phyloP scores from a whole-genome alignment of 1,140 invertebrate genomes.

The Calliopsis andreniformis region DNA sequence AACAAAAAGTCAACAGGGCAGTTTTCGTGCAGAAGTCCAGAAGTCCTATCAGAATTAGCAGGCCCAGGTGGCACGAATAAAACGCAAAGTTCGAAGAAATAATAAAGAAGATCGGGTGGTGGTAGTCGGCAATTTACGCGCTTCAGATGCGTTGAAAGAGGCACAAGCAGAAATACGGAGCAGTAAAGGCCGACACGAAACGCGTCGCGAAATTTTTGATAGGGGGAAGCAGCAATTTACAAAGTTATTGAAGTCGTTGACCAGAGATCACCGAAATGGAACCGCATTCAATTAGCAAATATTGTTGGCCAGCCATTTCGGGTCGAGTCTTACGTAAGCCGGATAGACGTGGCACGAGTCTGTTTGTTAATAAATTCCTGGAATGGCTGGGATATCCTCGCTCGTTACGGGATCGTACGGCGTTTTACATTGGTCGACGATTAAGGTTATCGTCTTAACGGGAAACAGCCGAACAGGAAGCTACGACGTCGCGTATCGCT shows the following conservation, averaged over 20 bases:
- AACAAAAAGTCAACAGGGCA: too few relatives aligned
- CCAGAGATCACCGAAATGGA: conserved; percentile 51
- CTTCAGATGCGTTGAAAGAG: background rate
- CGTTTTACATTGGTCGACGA: conserved; percentile 54
- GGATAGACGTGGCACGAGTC: conserved; percentile 11
- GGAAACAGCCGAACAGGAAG: conserved; percentile 65
- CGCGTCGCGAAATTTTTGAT: conserved; percentile 11
- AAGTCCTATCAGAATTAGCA: background rate
- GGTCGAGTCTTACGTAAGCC: conserved; percentile 57
- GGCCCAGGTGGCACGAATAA: background rate
- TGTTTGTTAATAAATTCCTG: conserved; percentile 29
- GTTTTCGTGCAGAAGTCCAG: background rate
- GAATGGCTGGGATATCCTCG: background rate
- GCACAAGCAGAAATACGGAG: background rate
- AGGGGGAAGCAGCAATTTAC: conserved; percentile 18
- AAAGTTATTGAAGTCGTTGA: conserved; percentile 45
- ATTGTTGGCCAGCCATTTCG: conserved; percentile 49
- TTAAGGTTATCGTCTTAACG: conserved; percentile 69
- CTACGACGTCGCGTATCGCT: conserved; percentile 55
- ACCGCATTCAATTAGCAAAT: conserved; percentile 70
- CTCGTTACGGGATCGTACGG: conserved; percentile 17
- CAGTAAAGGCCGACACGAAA: background rate
- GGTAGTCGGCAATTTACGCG: conserved; percentile 42
- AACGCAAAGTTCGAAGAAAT: conserved; percentile 48
- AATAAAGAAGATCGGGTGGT: conserved; percentile 33